phyloP scores from a whole-genome alignment of 2,888 invertebrate genomes.

The Tachina grossa region DNA sequence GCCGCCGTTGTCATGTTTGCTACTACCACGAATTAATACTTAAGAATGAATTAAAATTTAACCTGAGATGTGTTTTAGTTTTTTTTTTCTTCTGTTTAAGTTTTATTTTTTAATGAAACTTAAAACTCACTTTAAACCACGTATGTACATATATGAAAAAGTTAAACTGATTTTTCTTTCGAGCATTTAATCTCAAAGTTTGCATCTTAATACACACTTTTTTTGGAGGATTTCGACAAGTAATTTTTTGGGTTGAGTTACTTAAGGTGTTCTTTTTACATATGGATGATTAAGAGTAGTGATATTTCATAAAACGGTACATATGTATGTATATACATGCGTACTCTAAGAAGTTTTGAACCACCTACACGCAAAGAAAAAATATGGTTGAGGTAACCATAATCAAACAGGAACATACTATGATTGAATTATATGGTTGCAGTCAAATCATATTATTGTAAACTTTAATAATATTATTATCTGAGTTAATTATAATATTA shows the following conservation, averaged over 20 bases:
- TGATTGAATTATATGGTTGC: too few relatives aligned
- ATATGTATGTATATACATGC: too few relatives aligned
- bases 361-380: too few relatives aligned
- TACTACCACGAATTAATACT: slow-evolving; percentile 22
- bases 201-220: slow-evolving; percentile 54
- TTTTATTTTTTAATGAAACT: slow-evolving; percentile 50
- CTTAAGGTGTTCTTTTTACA: background rate
- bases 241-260: background rate
- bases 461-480: too few relatives aligned
- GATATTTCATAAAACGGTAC: background rate
- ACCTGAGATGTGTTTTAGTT: background rate
- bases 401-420: too few relatives aligned
- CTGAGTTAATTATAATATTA: too few relatives aligned
- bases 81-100: background rate
- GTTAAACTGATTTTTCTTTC: background rate
- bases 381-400: too few relatives aligned
- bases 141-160: slow-evolving; percentile 19
- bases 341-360: too few relatives aligned
- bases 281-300: background rate
- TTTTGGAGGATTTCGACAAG: slow-evolving; percentile 26
- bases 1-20: slow-evolving; percentile 1
- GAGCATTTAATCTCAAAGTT: slow-evolving; percentile 62
- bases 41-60: slow-evolving; percentile 48
- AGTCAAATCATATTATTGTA: too few relatives aligned
- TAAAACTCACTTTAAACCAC: slow-evolving; percentile 50